Percentiles rank a stretch among this genome's conserved stretches.
Evolutionary conservation across 2,113 vertebrate species (phyloP).

Genomic region (Heterocephalus glaber): DNA sequence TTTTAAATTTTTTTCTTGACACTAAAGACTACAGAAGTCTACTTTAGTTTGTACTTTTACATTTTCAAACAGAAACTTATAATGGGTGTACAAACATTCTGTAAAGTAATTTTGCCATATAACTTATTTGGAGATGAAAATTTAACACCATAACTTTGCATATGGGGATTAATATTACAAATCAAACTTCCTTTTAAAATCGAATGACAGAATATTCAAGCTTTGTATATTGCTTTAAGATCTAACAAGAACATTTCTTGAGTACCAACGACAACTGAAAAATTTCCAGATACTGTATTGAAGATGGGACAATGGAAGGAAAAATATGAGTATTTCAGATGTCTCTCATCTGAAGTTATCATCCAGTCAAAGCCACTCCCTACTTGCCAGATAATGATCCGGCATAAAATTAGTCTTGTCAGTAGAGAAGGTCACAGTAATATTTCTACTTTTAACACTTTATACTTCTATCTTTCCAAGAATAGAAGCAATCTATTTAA

Average conservation of each 20-base stretch:
- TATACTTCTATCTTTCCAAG: constrained; percentile 58
- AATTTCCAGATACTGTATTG: constrained; percentile 46
- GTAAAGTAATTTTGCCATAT: constrained; percentile 67
- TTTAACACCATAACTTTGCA: constrained; percentile 7
- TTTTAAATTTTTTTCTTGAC: constrained; percentile 71
- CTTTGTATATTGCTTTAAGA: constrained; percentile 55
- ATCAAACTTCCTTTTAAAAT: constrained; percentile 59
- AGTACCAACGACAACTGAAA: constrained; percentile 58
- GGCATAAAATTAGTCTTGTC: constrained; percentile 43
- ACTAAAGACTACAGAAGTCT: constrained; percentile 65
- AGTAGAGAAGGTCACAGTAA: constrained; percentile 68
- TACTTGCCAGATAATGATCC: constrained; percentile 53
- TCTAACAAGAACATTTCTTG: constrained; percentile 61
- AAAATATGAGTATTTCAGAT: constrained; percentile 57
- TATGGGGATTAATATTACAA: constrained; percentile 51
- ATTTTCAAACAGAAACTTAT: constrained; percentile 70
- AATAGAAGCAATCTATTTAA: constrained; percentile 66
- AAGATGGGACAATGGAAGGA: constrained; percentile 3
- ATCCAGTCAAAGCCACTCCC: constrained; percentile 49
- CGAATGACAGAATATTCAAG: constrained; percentile 60
- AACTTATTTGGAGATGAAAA: constrained; percentile 57
- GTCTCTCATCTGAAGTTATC: constrained; percentile 49
- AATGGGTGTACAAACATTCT: constrained; percentile 55
- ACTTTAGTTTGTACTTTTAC: constrained; percentile 67
- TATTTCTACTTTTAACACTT: constrained; percentile 57